phyloP scores from a whole-genome alignment of 2,888 invertebrate genomes.

The Epinotia bilunana region DNA sequence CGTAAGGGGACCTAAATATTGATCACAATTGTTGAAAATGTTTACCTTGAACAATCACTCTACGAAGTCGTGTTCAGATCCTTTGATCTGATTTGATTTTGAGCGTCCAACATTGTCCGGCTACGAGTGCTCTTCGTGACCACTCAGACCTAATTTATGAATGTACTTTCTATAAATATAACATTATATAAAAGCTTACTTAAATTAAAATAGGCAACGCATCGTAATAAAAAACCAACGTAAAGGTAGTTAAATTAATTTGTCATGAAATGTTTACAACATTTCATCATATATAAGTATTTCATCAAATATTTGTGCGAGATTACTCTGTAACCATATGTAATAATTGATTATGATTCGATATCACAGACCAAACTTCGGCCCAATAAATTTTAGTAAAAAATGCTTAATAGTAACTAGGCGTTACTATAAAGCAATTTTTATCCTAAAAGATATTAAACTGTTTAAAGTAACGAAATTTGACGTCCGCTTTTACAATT shows the following conservation, averaged over 20 bases:
- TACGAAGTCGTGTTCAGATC: not conserved
- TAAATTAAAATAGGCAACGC: constrained; percentile 11
- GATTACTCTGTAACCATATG: constrained; percentile 28
- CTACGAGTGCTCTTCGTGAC: not conserved
- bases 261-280: constrained; percentile 11
- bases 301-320: constrained; percentile 30
- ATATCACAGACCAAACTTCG: constrained; percentile 41
- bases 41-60: not conserved
- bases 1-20: not conserved
- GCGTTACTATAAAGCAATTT: constrained; percentile 11
- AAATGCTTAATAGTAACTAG: too few species aligned
- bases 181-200: not conserved
- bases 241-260: not conserved
- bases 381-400: constrained; percentile 26
- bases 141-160: not conserved
- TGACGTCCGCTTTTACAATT: constrained; percentile 30
- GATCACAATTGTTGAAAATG: not conserved
- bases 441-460: constrained; percentile 4
- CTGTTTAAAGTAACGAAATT: constrained; percentile 13
- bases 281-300: constrained; percentile 20
- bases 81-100: constrained; percentile 3
- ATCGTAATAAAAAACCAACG: constrained; percentile 13
- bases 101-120: not conserved
- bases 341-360: constrained; percentile 40
- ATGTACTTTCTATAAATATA: constrained; percentile 7